Conservation (phyloP, 2,113 vertebrate genomes). For the Pelmatolapia mariae region DNA sequence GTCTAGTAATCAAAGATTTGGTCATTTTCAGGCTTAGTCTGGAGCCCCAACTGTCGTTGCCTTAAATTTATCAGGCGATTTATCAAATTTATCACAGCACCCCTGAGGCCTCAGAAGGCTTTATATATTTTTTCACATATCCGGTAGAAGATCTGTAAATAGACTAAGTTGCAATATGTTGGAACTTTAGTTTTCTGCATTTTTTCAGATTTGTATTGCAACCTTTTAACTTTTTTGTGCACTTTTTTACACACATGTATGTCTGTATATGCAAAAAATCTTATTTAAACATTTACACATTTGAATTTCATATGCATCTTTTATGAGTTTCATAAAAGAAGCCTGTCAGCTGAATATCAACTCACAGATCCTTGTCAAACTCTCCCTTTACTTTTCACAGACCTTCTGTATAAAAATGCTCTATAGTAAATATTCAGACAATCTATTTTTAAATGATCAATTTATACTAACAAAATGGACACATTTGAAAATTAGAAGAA, state of each 20-base stretch:
- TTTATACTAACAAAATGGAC: not conserved
- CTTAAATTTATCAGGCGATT: not conserved
- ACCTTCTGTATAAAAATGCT: not conserved
- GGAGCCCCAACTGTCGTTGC: not conserved
- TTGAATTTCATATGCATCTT: not conserved
- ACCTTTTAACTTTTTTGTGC: not conserved
- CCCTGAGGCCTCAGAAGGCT: not conserved
- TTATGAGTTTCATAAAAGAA: not conserved
- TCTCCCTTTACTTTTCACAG: not conserved
- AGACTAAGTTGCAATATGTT: not conserved
- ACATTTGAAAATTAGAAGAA: not conserved
- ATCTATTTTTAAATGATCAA: not conserved
- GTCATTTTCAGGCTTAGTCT: not conserved
- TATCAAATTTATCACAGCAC: not conserved
- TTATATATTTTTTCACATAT: not conserved
- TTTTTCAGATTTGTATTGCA: not conserved
- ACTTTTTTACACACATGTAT: not conserved
- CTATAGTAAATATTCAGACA: not conserved
- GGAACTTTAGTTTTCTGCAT: not conserved
- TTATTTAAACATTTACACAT: not conserved
- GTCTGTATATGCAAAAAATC: not conserved
- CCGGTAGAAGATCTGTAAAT: not conserved
- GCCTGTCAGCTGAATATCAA: not conserved
- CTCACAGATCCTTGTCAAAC: not conserved
- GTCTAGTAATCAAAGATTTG: not conserved